phyloP scores from a whole-genome alignment of 92 coral and sea anemone genomes.

The Porites evermanni region DNA sequence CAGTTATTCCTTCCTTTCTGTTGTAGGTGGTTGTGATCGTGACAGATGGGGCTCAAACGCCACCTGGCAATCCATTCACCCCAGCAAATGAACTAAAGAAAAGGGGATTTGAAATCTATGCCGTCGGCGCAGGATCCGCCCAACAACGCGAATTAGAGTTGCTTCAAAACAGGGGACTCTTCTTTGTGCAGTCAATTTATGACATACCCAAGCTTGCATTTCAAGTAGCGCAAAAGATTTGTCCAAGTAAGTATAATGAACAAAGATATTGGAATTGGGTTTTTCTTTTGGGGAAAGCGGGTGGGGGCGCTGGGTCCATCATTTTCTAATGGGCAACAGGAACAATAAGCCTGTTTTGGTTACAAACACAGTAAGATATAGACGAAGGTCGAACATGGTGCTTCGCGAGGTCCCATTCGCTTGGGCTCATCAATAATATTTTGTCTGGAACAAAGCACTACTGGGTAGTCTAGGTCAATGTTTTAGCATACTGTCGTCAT shows the following conservation, averaged over 20 bases:
- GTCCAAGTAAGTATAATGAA: constrained; percentile 17
- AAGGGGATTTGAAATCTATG: constrained; percentile 19
- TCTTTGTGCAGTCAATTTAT: background rate
- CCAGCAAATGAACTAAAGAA: constrained; percentile 19
- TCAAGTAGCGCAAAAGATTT: constrained; percentile 13
- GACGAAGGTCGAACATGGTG: too few species aligned
- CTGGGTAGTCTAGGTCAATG: too few species aligned
- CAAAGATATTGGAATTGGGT: too few species aligned
- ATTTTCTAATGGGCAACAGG: too few species aligned
- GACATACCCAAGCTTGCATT: background rate
- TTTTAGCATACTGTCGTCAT: too few species aligned
- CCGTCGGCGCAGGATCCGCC: constrained; percentile 22
- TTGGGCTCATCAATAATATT: too few species aligned
- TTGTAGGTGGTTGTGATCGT: constrained; percentile 18
- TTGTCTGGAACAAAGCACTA: too few species aligned
- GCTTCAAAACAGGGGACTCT: constrained; percentile 12
- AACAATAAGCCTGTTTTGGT: too few species aligned
- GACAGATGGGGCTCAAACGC: constrained; percentile 37
- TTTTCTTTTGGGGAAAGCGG: too few species aligned
- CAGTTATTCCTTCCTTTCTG: background rate
- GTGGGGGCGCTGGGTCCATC: too few species aligned
- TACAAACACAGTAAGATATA: too few species aligned
- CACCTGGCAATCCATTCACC: constrained; percentile 6
- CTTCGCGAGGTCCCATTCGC: too few species aligned
- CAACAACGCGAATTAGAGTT: background rate